Percentiles rank a stretch among this genome's conserved stretches.
These are phyloP conservation scores for Amiota minor DNA, from an alignment of 2,888 invertebrate genomes.

Conservation along the genomic window DNA sequence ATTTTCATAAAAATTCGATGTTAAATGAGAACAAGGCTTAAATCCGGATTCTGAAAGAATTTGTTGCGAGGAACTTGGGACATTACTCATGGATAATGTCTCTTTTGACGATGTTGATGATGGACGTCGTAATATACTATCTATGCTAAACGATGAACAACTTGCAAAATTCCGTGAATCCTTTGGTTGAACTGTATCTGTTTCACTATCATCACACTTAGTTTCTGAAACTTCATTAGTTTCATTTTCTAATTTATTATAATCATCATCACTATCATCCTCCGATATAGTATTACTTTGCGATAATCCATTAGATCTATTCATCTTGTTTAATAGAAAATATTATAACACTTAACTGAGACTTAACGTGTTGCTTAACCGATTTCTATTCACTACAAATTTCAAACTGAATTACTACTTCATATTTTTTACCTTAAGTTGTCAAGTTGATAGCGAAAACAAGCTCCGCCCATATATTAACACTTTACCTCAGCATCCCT, in stretches of 20 bases:
- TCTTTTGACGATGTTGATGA: neutral
- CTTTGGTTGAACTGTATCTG: slow-evolving; percentile 18
- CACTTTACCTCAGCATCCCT: slow-evolving; percentile 42
- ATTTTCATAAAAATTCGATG: slow-evolving; percentile 18
- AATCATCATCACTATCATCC: slow-evolving; percentile 38
- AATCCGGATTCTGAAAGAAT: neutral
- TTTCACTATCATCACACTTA: slow-evolving; percentile 27
- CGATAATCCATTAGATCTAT: neutral
- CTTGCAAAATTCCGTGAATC: slow-evolving; percentile 24
- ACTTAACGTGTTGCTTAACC: slow-evolving; percentile 28
- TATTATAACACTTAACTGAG: slow-evolving; percentile 19
- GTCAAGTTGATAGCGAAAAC: slow-evolving; percentile 27
- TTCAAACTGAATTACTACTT: slow-evolving; percentile 28
- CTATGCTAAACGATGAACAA: slow-evolving; percentile 60
- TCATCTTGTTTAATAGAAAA: slow-evolving; percentile 18
- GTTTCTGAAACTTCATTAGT: slow-evolving; percentile 47
- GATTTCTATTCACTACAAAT: slow-evolving; percentile 31
- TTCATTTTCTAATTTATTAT: slow-evolving; percentile 49
- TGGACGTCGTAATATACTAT: slow-evolving; percentile 60
- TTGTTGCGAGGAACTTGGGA: slow-evolving; percentile 1
- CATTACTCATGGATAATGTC: no score
- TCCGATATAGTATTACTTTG: slow-evolving; percentile 14
- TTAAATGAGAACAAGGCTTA: neutral
- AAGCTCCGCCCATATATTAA: slow-evolving; percentile 62
- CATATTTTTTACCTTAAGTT: neutral